Base-by-base conservation (phyloP, 1,140 invertebrate genomes). In the Gryon sp. region DNA sequence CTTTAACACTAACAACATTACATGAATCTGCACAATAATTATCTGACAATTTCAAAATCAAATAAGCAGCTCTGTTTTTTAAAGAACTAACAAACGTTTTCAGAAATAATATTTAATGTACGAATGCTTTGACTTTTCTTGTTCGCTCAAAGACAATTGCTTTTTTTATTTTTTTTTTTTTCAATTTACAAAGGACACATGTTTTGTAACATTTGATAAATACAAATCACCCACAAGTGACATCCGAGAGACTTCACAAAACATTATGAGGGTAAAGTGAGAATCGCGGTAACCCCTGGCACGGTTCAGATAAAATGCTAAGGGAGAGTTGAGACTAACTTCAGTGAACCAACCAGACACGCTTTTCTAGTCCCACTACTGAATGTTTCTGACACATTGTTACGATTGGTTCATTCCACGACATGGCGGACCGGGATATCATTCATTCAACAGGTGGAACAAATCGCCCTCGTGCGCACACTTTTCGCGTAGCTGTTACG, bases 371-470 rank as follows among this genome's bases (percentile, higher is more conserved):
- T 82, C 86, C 86, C 84, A 87, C 86, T 65, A 83, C 57, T 36
- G 18, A 16, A 9, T 26, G 18, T 32, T 55, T 57, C 79, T 79
- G 80, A 81, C 78, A 78, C 78, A 69, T 63, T 73, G 14, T 57
- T 59, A 80, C 81, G 72, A 87, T 87, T 87, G 86, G 86, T 75
- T 80, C 77, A 60, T 78, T 79, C 46, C 59, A 24, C 60, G 86
- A 82, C 84, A 87, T 87, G 86, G 86, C 86, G 84, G 82, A 77
- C 60, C 34, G 43, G 46, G 60, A 81, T 79, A 80, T 74, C 63
- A 43, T 50, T 22, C 34, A 53, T 48, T 83, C 86, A 87, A 87
- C 86, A 87, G 85, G 86, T 87, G 82, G 80, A 80, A 70, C 60
- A n/a, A 76, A 65, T 48, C 34, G 53, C 70, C n/a, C 70, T 65